Conservation (phyloP, 2,888 invertebrate species). For the Dryocosmus kuriphilus region DNA sequence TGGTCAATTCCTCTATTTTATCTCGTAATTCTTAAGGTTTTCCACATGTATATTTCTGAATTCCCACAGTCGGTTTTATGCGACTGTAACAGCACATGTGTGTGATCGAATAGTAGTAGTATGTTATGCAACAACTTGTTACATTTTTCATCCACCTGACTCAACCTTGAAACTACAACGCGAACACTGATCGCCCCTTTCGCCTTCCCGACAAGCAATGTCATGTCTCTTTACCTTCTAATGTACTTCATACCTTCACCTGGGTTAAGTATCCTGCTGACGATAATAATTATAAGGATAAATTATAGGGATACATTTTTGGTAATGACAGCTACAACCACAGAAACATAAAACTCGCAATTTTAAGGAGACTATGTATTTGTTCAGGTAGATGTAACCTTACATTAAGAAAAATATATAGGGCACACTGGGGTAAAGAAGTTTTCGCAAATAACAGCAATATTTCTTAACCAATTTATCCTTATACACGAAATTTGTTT, state of each 20-base stretch:
- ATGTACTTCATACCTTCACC: neutral
- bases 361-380: neutral
- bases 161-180: conserved; percentile 30
- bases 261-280: neutral
- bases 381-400: too few species aligned
- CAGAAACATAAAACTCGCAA: neutral
- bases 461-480: too few species aligned
- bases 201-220: conserved; percentile 20
- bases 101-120: conserved; percentile 8
- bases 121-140: conserved; percentile 24
- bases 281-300: neutral
- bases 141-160: conserved; percentile 26
- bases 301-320: neutral
- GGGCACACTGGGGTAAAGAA: too few species aligned
- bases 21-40: too few species aligned
- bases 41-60: neutral
- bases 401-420: too few species aligned
- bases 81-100: neutral
- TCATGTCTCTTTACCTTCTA: neutral
- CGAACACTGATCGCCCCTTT: conserved; percentile 26
- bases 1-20: too few species aligned
- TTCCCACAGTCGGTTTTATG: neutral
- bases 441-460: too few species aligned
- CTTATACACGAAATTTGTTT: too few species aligned
- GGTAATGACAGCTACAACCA: neutral